phyloP scores from a whole-genome alignment of 2,113 vertebrate species.

The Camelus dromedarius region DNA sequence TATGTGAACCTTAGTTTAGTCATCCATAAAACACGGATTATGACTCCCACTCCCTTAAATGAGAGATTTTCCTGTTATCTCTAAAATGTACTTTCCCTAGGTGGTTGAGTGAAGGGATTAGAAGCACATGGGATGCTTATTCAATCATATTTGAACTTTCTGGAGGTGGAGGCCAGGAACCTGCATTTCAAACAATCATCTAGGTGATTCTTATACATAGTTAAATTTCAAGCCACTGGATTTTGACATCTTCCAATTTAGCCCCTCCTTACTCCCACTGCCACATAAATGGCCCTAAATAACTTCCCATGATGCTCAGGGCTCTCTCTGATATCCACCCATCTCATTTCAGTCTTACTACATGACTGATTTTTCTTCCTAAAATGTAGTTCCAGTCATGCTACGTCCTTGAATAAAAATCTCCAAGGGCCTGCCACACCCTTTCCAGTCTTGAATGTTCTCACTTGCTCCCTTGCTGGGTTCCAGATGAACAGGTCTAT shows the following conservation, averaged over 20 bases:
- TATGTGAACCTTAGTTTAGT: not conserved
- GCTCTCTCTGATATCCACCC: not conserved
- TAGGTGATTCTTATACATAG: not conserved
- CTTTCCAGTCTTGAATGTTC: not conserved
- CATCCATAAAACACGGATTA: not conserved
- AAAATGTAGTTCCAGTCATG: not conserved
- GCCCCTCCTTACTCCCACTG: not conserved
- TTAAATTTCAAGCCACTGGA: not conserved
- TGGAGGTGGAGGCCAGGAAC: not conserved
- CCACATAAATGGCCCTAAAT: not conserved
- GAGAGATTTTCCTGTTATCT: not conserved
- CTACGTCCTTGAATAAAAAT: not conserved
- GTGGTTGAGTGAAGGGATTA: not conserved
- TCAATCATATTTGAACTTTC: conserved; percentile 6
- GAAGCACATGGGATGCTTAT: not conserved
- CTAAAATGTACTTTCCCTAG: not conserved
- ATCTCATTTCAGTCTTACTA: not conserved
- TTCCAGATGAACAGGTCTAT: not conserved
- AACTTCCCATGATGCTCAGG: not conserved
- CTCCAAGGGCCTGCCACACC: not conserved
- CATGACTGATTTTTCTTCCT: not conserved
- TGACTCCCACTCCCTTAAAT: not conserved
- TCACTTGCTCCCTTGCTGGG: not conserved
- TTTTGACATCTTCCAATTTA: not conserved
- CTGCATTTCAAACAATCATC: not conserved